Conservation (phyloP, 1,140 invertebrate species). For the Oncopeltus fasciatus region DNA sequence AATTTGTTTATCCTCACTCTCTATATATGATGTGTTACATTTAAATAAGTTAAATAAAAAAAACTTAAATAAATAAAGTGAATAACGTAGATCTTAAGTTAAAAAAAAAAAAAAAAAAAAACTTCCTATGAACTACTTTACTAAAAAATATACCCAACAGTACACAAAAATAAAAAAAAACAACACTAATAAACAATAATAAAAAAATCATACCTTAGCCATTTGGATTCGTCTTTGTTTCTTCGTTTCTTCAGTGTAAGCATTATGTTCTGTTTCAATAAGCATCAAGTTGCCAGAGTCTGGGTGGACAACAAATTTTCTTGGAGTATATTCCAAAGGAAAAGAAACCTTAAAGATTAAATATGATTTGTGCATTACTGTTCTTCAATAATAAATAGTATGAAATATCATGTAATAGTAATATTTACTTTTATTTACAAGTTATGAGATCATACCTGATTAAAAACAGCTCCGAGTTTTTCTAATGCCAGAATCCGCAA, state of each 20-base stretch:
- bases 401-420: background rate
- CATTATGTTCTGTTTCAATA: constrained; percentile 96
- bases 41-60: too few relatives aligned
- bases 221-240: constrained; percentile 69
- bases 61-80: too few relatives aligned
- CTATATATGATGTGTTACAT: too few relatives aligned
- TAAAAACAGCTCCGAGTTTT: constrained; percentile 96
- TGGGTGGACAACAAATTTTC: constrained; percentile 86
- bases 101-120: too few relatives aligned
- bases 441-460: constrained; percentile 46
- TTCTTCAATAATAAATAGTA: background rate
- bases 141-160: too few relatives aligned
- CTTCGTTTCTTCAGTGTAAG: constrained; percentile 95
- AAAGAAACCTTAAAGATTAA: constrained; percentile 45
- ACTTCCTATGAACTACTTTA: too few relatives aligned
- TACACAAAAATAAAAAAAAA: too few relatives aligned
- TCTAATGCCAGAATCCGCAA: constrained; percentile 93
- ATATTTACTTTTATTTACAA: background rate
- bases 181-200: too few relatives aligned
- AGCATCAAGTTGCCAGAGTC: constrained; percentile 85
- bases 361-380: too few relatives aligned
- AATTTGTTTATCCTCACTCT: too few relatives aligned
- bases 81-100: too few relatives aligned
- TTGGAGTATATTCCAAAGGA: constrained; percentile 86
- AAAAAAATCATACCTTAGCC: constrained; percentile 39